Evolutionary conservation across 1,140 invertebrate species (phyloP).

Genomic region (Drosophila elegans): DNA sequence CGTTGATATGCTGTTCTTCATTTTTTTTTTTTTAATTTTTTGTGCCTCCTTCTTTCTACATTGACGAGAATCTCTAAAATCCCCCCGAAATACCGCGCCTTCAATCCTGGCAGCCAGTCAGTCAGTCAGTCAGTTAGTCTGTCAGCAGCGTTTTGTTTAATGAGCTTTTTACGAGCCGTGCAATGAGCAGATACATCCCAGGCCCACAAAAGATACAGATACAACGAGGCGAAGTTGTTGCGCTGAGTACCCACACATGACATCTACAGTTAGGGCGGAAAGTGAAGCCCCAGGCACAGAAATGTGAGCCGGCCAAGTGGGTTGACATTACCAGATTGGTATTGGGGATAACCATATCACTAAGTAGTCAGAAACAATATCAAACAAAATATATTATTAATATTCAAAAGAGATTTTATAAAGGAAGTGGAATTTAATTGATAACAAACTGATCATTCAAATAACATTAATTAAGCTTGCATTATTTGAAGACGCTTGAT

Average conservation of each 20-base stretch:
- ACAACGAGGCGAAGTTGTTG: constrained; percentile 7
- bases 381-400: too few species aligned
- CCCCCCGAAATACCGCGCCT: constrained; percentile 2
- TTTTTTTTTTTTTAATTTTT: constrained; percentile 14
- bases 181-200: constrained; percentile 35
- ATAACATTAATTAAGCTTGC: too few species aligned
- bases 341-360: too few species aligned
- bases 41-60: constrained; percentile 15
- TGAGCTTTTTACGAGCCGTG: constrained; percentile 75
- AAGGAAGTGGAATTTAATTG: too few species aligned
- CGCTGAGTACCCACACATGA: constrained; percentile 28
- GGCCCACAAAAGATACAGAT: constrained; percentile 29
- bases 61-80: constrained; percentile 46
- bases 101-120: constrained; percentile 31
- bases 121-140: constrained; percentile 19
- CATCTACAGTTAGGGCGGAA: constrained; percentile 34
- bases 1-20: constrained; percentile 37
- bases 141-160: constrained; percentile 68
- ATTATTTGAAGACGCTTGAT: too few species aligned
- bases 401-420: too few species aligned
- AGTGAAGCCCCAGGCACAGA: background rate
- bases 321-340: background rate
- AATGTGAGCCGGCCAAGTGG: background rate
- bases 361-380: background rate
- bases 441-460: too few species aligned